A percentile compares a stretch with the other conserved stretches of the same genome.
These are phyloP conservation scores for Aphaenogaster ashmeadi DNA, from an alignment of 1,140 invertebrate species.

Conservation along the genomic window DNA sequence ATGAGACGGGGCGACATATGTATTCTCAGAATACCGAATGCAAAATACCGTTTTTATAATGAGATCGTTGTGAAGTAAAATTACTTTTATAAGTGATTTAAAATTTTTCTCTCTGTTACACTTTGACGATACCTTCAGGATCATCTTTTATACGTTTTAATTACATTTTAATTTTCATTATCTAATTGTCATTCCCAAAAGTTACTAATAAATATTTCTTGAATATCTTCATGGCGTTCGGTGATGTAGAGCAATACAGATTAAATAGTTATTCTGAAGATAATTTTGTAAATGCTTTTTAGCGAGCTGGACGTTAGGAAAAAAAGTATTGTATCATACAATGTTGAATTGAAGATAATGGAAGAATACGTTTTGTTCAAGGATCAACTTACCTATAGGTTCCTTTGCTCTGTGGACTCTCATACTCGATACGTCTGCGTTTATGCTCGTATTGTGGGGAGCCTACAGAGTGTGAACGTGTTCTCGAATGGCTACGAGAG, in stretches of 20 bases:
- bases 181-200: background rate
- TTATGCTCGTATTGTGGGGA: slow-evolving; percentile 87
- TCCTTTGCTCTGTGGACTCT: slow-evolving; percentile 87
- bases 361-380: background rate
- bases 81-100: background rate
- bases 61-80: slow-evolving; percentile 12
- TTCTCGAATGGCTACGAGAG: slow-evolving; percentile 89
- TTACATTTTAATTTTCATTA: background rate
- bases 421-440: slow-evolving; percentile 88
- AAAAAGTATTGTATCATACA: background rate
- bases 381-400: slow-evolving; percentile 87
- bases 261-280: background rate
- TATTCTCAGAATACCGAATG: background rate
- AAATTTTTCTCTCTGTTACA: background rate
- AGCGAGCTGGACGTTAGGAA: background rate
- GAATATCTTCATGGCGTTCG: background rate
- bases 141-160: background rate
- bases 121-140: background rate
- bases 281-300: background rate
- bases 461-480: slow-evolving; percentile 87
- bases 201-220: background rate
- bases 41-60: background rate
- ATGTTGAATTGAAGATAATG: background rate
- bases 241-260: background rate
- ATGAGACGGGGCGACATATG: background rate